A percentile compares a stretch with the other conserved stretches of the same genome.
These are phyloP conservation scores for Lepidocyrtinus sp. DNA, from an alignment of 2,888 invertebrate species.

Conservation along the genomic window DNA sequence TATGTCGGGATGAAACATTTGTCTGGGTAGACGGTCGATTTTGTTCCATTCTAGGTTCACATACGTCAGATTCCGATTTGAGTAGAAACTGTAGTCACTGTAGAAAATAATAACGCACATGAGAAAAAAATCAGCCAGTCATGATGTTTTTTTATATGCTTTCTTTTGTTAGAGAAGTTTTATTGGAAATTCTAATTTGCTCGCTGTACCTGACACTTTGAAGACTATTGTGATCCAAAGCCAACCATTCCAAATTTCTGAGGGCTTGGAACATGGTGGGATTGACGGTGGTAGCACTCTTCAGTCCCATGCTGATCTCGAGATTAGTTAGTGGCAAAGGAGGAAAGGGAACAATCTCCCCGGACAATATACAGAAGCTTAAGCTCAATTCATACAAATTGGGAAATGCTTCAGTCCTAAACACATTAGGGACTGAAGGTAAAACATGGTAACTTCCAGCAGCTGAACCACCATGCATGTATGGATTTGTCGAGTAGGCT, in stretches of 20 bases:
- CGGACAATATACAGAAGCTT: slow-evolving; percentile 89
- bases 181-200: background rate
- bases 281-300: slow-evolving; percentile 78
- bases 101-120: slow-evolving; percentile 25
- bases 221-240: slow-evolving; percentile 90
- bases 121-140: slow-evolving; percentile 12
- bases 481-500: slow-evolving; percentile 20
- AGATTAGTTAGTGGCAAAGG: slow-evolving; percentile 84
- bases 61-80: slow-evolving; percentile 79
- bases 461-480: background rate
- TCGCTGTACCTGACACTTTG: slow-evolving; percentile 78
- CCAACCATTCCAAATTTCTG: slow-evolving; percentile 81
- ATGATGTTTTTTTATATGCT: background rate
- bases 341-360: slow-evolving; percentile 83
- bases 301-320: slow-evolving; percentile 88
- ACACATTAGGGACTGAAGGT: slow-evolving; percentile 76
- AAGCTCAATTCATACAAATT: slow-evolving; percentile 90
- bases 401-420: slow-evolving; percentile 78
- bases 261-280: slow-evolving; percentile 64
- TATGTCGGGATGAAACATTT: slow-evolving; percentile 80
- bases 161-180: background rate
- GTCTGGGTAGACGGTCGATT: slow-evolving; percentile 80
- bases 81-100: slow-evolving; percentile 75
- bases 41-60: slow-evolving; percentile 90
- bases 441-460: slow-evolving; percentile 44